These are phyloP conservation scores for Ibycter americanus DNA, from an alignment of 2,797 vertebrate species.

Conservation along the genomic window DNA sequence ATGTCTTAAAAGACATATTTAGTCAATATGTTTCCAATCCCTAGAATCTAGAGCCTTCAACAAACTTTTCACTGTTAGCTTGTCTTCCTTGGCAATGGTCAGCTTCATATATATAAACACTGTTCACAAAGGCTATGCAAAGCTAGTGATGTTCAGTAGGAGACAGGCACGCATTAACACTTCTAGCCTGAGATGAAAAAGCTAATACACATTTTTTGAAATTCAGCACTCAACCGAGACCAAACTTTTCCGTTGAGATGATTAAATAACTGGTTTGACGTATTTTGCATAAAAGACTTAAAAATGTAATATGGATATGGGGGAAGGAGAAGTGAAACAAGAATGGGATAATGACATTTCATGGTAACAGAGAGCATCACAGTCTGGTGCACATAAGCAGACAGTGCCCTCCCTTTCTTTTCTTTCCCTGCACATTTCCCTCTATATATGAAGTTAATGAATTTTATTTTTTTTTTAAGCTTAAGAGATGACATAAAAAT, in stretches of 20 bases:
- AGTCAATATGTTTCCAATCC: neutral
- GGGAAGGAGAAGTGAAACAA: slow-evolving; percentile 64
- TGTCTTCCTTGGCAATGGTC: neutral
- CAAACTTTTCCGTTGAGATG: slow-evolving; percentile 35
- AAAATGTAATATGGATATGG: neutral
- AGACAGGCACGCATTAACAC: neutral
- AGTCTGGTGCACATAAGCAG: neutral
- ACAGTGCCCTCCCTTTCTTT: neutral
- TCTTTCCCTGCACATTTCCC: neutral
- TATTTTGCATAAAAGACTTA: slow-evolving; percentile 43
- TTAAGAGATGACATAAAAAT: neutral
- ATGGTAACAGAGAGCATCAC: neutral
- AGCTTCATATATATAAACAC: neutral
- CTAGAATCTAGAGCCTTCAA: neutral
- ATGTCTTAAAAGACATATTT: neutral
- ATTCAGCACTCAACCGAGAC: neutral
- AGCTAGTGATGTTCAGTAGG: neutral
- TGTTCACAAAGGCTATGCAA: neutral
- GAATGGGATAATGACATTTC: slow-evolving; percentile 31
- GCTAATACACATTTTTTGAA: neutral
- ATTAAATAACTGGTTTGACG: neutral
- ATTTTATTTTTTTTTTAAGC: neutral
- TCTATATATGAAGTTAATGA: neutral
- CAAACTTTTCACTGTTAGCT: neutral
- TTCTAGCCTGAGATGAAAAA: neutral